Conservation (phyloP, 2,113 vertebrate species). For the Sylvietta virens region DNA sequence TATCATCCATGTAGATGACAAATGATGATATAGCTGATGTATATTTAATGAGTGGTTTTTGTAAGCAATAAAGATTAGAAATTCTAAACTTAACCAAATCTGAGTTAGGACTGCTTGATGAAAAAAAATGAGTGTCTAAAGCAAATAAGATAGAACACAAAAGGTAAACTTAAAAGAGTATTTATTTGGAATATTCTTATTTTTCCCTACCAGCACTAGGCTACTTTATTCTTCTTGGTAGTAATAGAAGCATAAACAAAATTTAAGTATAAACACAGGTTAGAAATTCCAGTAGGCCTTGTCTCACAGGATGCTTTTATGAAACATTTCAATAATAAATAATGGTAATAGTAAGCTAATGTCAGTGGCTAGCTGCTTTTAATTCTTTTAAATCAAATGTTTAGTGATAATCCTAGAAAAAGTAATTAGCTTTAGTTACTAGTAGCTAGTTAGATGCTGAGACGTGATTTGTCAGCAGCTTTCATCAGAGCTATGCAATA, state of each 20-base stretch:
- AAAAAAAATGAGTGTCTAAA: background rate
- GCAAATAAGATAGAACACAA: background rate
- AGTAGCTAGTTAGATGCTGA: background rate
- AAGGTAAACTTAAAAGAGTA: background rate
- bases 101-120: background rate
- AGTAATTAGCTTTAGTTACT: background rate
- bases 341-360: background rate
- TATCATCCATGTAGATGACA: background rate
- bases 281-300: background rate
- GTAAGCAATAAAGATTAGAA: background rate
- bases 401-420: background rate
- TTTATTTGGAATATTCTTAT: background rate
- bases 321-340: background rate
- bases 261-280: background rate
- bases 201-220: background rate
- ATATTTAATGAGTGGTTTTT: background rate
- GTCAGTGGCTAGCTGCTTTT: background rate
- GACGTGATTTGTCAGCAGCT: background rate
- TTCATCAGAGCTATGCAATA: background rate
- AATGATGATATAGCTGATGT: background rate
- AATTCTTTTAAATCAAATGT: background rate
- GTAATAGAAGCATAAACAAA: background rate
- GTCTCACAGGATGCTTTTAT: background rate
- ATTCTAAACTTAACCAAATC: background rate
- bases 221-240: background rate